Evolutionary conservation across 2,113 vertebrate genomes (phyloP).

Genomic region (Mungos mungo): DNA sequence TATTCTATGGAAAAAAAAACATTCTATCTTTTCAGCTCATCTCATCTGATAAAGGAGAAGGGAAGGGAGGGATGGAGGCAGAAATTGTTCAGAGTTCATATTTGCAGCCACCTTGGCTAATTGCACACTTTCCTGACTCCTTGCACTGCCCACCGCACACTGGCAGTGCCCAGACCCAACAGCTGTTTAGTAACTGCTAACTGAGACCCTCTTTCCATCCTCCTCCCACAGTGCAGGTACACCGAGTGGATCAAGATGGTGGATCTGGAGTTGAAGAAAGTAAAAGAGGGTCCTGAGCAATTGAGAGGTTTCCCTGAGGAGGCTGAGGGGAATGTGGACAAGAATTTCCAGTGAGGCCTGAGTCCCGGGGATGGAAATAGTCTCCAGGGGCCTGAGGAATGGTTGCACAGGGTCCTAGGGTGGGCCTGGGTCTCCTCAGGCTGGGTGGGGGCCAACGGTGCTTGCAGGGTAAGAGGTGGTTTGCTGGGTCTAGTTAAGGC

Average conservation of each 20-base stretch:
- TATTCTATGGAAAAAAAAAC: neutral
- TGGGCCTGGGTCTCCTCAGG: neutral
- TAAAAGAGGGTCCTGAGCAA: constrained; percentile 33
- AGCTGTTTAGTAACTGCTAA: neutral
- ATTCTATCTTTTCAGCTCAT: neutral
- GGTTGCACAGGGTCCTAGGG: too few species aligned
- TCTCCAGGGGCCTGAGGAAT: neutral
- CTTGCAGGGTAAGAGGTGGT: accelerated
- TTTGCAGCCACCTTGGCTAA: neutral
- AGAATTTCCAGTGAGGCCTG: neutral
- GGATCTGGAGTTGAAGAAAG: constrained; percentile 85
- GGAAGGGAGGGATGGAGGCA: too few species aligned
- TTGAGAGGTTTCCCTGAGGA: neutral
- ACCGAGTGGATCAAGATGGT: constrained; percentile 77
- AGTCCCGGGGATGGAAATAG: neutral
- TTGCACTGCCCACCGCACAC: too few species aligned
- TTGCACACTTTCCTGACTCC: neutral
- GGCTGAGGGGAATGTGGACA: neutral
- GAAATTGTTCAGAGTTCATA: neutral
- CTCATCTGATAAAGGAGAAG: neutral
- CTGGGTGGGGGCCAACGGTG: accelerated
- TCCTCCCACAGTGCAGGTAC: neutral
- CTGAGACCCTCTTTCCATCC: neutral
- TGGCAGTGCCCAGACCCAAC: neutral
- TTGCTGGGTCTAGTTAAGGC: neutral